Evolutionary conservation across 2,888 invertebrate genomes (phyloP).

Genomic region (Carpatolechia fugitivella): DNA sequence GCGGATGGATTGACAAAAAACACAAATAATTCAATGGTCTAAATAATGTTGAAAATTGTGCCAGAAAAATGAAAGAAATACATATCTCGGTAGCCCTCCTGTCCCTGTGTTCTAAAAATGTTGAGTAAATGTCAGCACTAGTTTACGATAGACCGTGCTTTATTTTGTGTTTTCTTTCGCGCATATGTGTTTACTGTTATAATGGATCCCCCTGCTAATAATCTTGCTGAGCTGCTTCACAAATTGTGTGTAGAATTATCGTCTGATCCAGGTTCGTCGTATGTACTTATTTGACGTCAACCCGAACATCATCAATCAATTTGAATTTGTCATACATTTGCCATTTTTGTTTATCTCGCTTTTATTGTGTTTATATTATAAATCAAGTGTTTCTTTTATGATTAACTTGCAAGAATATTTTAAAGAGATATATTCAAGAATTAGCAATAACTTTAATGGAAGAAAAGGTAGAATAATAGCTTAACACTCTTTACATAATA

Average conservation of each 20-base stretch:
- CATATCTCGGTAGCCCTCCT: neutral
- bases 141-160: neutral
- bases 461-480: neutral
- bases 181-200: neutral
- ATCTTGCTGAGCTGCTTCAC: constrained; percentile 55
- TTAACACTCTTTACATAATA: neutral
- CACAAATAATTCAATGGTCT: constrained; percentile 5
- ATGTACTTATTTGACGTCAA: constrained; percentile 26
- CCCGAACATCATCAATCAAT: neutral
- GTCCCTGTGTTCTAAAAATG: neutral
- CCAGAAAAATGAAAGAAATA: neutral
- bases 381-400: constrained; percentile 34
- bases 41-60: neutral
- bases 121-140: neutral
- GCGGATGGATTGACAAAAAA: neutral
- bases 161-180: constrained; percentile 4
- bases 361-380: neutral
- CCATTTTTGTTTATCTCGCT: neutral
- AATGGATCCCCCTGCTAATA: constrained; percentile 34
- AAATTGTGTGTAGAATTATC: constrained; percentile 66
- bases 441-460: neutral
- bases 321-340: neutral
- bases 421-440: constrained; percentile 35
- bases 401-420: constrained; percentile 50
- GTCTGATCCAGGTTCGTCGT: constrained; percentile 62